Base-by-base conservation (phyloP, 2,113 vertebrate species). In the Forbesichthys papilliferus region DNA sequence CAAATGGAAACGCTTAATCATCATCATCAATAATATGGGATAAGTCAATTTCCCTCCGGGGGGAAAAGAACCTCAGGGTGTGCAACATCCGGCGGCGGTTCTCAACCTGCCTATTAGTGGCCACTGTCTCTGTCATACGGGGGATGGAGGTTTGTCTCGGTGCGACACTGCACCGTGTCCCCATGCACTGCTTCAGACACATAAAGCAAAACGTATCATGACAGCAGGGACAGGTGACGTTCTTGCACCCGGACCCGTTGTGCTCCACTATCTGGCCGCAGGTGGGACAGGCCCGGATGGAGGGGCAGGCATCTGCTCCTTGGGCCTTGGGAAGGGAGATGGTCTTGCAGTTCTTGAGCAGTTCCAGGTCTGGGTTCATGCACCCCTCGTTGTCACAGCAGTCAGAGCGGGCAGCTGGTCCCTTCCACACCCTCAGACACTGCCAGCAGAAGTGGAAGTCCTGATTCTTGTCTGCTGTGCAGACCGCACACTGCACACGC, bases 131-230 rank as follows among this genome's bases (percentile, higher is more conserved):
- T 0, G 74, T 89, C 92, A 93, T 59, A 78, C 60, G 4, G 91
- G 90, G 8, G 27, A 92, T 88, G 3, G 82, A 73, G 0, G 86
- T 90, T 68, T 93, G 92, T 48, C 88, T 83, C 16, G 88, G 88
- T 6, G 90, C 87, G 8, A 36, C 81, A 0, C 62, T 74, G 71
- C 92, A 51, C 46, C 81, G 89, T 0, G 75, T 88, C 42, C 66
- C 0, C 18, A 84, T 53, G 69, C 92, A 93, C 9, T 33, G 74
- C 70, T 92, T 91, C 73, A 93, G 82, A 14, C 92, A 93, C 68
- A 89, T 78, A 9, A 93, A 93, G 81, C 92, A 93, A 80, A 93
- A 93, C 87, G 92, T 90, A 1, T 84, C 16, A 65, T 80, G 78
- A 52, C 92, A 93, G 61, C 90, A 87, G n/a, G 77, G 75, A 56